Evolutionary conservation across 2,888 invertebrate species (phyloP).

Genomic region (Chalcis sispes): DNA sequence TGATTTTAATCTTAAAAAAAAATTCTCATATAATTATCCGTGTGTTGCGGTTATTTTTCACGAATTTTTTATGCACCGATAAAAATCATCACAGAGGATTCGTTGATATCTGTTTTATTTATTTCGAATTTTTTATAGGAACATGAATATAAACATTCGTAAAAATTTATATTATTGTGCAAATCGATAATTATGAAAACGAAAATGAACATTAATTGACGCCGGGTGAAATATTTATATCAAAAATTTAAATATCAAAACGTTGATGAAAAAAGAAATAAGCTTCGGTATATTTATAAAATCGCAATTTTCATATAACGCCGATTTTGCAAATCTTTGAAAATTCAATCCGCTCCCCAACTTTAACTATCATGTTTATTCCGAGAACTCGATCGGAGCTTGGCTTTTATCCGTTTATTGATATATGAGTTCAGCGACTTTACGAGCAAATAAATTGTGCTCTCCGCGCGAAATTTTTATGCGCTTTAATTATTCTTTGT

Average conservation of each 20-base stretch:
- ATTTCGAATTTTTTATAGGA: too few species aligned
- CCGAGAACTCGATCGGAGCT: background rate
- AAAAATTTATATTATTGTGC: too few species aligned
- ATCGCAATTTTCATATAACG: conserved; percentile 43
- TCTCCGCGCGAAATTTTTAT: conserved; percentile 21
- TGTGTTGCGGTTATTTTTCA: background rate
- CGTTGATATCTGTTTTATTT: too few species aligned
- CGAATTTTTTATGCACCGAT: too few species aligned
- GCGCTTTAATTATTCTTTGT: too few species aligned
- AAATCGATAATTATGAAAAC: background rate
- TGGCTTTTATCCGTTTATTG: conserved; percentile 29
- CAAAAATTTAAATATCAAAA: background rate
- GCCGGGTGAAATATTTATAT: too few species aligned
- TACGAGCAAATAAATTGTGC: conserved; percentile 3
- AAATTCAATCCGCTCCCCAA: conserved; percentile 57
- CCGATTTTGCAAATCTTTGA: conserved; percentile 49
- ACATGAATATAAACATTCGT: too few species aligned
- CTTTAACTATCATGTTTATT: conserved; percentile 40
- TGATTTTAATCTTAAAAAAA: conserved; percentile 14
- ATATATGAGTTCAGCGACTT: conserved; percentile 42
- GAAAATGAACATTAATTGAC: background rate
- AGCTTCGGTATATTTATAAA: conserved; percentile 24
- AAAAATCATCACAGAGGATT: too few species aligned
- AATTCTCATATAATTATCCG: too few species aligned
- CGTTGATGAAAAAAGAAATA: background rate